Evolutionary conservation across 2,797 vertebrate species (phyloP).

Genomic region (Cryptoblepharus egeriae): DNA sequence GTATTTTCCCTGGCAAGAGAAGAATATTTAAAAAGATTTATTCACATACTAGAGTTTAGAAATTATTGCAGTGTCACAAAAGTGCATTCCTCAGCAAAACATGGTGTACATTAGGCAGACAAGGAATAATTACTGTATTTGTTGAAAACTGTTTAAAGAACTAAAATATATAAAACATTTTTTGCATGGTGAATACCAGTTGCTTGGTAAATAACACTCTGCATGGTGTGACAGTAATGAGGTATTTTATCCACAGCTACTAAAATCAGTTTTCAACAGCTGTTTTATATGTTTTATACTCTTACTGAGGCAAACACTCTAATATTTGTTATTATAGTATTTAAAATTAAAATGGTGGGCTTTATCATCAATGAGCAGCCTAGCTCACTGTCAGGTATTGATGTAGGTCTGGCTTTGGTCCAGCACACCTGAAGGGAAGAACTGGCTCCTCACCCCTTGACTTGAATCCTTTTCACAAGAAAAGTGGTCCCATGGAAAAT

Average conservation of each 20-base stretch:
- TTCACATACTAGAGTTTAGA: constrained; percentile 35
- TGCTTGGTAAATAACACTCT: constrained; percentile 62
- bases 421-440: background rate
- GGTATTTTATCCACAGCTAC: constrained; percentile 57
- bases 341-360: background rate
- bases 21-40: constrained; percentile 39
- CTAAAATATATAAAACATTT: constrained; percentile 37
- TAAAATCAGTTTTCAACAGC: constrained; percentile 45
- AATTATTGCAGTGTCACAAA: constrained; percentile 43
- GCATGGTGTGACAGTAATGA: constrained; percentile 54
- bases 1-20: constrained; percentile 26
- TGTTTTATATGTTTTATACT: constrained; percentile 55
- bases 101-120: constrained; percentile 42
- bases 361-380: background rate
- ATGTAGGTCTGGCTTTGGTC: background rate
- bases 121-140: constrained; percentile 52
- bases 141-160: constrained; percentile 58
- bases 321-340: constrained; percentile 13
- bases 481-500: background rate
- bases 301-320: constrained; percentile 35
- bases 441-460: background rate
- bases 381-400: background rate
- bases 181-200: constrained; percentile 49
- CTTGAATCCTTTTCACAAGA: background rate
- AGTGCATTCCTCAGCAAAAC: constrained; percentile 50